Percentiles rank a stretch among this genome's conserved stretches.
phyloP scores from a whole-genome alignment of 2,797 vertebrate genomes.

The Bufotes viridis region DNA sequence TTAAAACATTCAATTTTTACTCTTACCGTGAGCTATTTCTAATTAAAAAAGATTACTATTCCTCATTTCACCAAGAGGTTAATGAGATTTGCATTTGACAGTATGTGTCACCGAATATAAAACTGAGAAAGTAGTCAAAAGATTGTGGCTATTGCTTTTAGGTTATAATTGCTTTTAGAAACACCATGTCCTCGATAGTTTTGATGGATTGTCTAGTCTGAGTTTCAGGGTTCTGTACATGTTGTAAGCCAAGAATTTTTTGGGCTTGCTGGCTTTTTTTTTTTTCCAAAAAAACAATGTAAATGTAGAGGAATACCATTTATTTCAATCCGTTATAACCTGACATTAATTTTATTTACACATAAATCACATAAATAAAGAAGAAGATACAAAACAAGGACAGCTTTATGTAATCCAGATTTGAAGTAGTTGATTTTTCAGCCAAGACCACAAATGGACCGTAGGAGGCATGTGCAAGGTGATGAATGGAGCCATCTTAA shows the following conservation, averaged over 20 bases:
- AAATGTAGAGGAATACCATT: not conserved
- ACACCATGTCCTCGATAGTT: slow-evolving; percentile 22
- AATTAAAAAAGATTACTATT: slow-evolving; percentile 66
- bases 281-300: not conserved
- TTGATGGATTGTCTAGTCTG: slow-evolving; percentile 40
- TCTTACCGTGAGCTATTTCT: slow-evolving; percentile 64
- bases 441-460: too few relatives aligned
- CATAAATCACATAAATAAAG: not conserved
- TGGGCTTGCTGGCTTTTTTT: not conserved
- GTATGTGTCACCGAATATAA: slow-evolving; percentile 61
- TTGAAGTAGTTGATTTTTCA: too few relatives aligned
- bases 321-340: not conserved
- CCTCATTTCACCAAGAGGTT: slow-evolving; percentile 59
- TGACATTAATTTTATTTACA: not conserved
- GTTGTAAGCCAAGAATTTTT: not conserved
- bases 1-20: slow-evolving; percentile 47
- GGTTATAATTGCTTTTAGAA: slow-evolving; percentile 40
- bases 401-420: not conserved
- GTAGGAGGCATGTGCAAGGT: too few relatives aligned
- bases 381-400: not conserved
- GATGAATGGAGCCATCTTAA: too few relatives aligned
- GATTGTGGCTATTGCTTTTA: slow-evolving; percentile 53
- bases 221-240: slow-evolving; percentile 40
- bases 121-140: slow-evolving; percentile 61
- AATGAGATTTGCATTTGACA: slow-evolving; percentile 63